A percentile compares a stretch with the other conserved stretches of the same genome.
Evolutionary conservation across 2,888 invertebrate genomes (phyloP).

Genomic region (Macroteleia sp.): DNA sequence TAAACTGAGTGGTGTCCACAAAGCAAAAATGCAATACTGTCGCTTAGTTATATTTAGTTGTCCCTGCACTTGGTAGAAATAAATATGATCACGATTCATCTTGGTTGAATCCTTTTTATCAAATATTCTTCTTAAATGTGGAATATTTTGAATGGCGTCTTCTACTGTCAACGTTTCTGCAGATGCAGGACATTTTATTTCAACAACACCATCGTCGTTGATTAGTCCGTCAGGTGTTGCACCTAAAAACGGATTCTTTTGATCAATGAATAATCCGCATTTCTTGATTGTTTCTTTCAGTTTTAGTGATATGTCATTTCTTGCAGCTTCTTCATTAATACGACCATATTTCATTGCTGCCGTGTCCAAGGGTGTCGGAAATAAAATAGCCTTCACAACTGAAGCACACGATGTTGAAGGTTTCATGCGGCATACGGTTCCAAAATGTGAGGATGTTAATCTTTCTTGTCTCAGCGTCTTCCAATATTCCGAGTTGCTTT

Average conservation of each 20-base stretch:
- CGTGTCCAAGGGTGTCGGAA: not conserved
- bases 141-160: constrained; percentile 6
- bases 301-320: constrained; percentile 4
- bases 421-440: constrained; percentile 12
- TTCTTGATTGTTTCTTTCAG: constrained; percentile 1
- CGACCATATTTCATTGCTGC: constrained; percentile 24
- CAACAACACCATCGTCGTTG: constrained; percentile 48
- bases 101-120: constrained; percentile 6
- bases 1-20: too few species aligned
- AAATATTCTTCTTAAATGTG: constrained; percentile 8
- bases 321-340: constrained; percentile 43
- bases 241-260: constrained; percentile 30
- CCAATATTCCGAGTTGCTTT: too few species aligned
- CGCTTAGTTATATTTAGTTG: constrained; percentile 63
- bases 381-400: constrained; percentile 2
- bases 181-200: constrained; percentile 47
- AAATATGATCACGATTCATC: constrained; percentile 54
- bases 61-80: constrained; percentile 37
- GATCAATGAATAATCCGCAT: constrained; percentile 54
- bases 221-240: constrained; percentile 58
- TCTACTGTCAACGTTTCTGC: constrained; percentile 8
- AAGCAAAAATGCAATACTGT: too few species aligned
- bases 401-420: constrained; percentile 14
- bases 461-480: too few species aligned
- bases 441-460: too few species aligned